Evolutionary conservation across 2,113 vertebrate genomes (phyloP).

Genomic region (Chamaea fasciata): DNA sequence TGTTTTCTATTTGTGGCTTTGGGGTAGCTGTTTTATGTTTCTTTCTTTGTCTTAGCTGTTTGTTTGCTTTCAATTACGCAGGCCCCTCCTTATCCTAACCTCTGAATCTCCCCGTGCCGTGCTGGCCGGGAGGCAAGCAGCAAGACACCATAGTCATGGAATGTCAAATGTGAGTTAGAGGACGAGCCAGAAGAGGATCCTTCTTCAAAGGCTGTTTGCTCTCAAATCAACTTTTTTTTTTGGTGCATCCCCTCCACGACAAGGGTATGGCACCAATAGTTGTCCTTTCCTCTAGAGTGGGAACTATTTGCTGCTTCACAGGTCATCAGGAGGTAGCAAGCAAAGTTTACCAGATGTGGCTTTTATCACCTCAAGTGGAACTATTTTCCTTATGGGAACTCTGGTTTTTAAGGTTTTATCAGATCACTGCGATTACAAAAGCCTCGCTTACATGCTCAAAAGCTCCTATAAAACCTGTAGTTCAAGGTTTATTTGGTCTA

Average conservation of each 20-base stretch:
- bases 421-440: slow-evolving; percentile 38
- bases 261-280: background rate
- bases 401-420: slow-evolving; percentile 26
- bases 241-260: rapidly evolving
- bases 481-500: slow-evolving; percentile 48
- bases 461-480: slow-evolving; percentile 23
- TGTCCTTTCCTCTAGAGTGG: rapidly evolving
- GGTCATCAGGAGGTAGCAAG: slow-evolving; percentile 4
- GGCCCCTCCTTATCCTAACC: background rate
- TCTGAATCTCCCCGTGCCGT: background rate
- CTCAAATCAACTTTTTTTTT: background rate
- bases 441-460: slow-evolving; percentile 20
- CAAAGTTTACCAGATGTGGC: slow-evolving; percentile 21
- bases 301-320: background rate
- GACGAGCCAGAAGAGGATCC: background rate
- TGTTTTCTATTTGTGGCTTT: slow-evolving; percentile 57
- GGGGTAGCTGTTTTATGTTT: slow-evolving; percentile 42
- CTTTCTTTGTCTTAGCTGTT: slow-evolving; percentile 38
- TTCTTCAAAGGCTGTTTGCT: background rate
- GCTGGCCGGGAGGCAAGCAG: background rate
- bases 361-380: slow-evolving; percentile 35
- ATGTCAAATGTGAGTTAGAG: background rate
- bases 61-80: slow-evolving; percentile 31
- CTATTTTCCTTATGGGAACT: slow-evolving; percentile 4
- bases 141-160: background rate